A percentile compares a stretch with the other conserved stretches of the same genome.
These are phyloP conservation scores for Aplochiton taeniatus DNA, from an alignment of 2,797 vertebrate genomes.

Conservation along the genomic window DNA sequence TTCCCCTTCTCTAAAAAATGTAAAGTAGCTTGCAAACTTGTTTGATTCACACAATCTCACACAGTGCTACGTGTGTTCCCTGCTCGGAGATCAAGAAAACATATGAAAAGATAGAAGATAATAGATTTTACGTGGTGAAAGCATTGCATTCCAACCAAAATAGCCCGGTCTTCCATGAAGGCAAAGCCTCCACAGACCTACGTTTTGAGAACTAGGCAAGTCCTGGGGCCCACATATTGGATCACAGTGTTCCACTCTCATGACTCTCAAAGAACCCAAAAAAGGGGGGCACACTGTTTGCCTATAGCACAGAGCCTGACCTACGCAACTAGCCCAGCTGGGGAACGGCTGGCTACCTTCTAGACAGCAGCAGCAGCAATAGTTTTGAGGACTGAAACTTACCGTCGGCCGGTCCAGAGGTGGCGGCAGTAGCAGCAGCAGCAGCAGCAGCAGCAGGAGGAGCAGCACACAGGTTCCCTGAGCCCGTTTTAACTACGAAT, in stretches of 20 bases:
- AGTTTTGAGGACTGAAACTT: constrained; percentile 73
- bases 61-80: too few species aligned
- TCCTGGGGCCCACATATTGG: constrained; percentile 63
- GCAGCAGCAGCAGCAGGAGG: constrained; percentile 66
- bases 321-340: constrained; percentile 56
- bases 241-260: constrained; percentile 52
- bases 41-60: too few species aligned
- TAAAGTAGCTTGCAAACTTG: too few species aligned
- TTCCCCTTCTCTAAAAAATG: too few species aligned
- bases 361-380: constrained; percentile 61
- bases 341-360: constrained; percentile 51
- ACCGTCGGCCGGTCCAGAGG: constrained; percentile 80
- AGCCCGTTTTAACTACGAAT: constrained; percentile 97
- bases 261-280: constrained; percentile 37
- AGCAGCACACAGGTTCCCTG: constrained; percentile 85
- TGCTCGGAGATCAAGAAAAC: too few species aligned
- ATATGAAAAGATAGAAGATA: too few species aligned
- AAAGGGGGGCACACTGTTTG: constrained; percentile 40
- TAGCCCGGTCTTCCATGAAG: constrained; percentile 41
- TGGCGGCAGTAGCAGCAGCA: constrained; percentile 68
- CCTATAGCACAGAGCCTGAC: constrained; percentile 21
- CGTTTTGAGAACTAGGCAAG: constrained; percentile 51
- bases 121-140: too few species aligned
- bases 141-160: too few species aligned
- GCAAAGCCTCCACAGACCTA: constrained; percentile 62